phyloP scores from a whole-genome alignment of 2,797 vertebrate genomes.

The Rhynchotus rufescens region DNA sequence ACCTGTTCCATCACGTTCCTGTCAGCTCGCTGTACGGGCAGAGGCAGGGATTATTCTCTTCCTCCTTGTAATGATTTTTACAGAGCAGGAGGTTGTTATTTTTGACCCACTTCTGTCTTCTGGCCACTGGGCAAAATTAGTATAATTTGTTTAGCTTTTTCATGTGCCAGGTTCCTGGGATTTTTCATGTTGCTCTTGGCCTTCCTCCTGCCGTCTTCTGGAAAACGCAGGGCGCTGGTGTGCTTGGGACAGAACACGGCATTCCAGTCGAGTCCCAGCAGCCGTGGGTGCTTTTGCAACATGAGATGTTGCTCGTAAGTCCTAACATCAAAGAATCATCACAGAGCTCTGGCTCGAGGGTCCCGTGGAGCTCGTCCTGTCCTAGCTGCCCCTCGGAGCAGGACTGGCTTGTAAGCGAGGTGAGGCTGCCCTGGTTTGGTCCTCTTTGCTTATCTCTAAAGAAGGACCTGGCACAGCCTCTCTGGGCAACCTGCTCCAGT shows the following conservation, averaged over 20 bases:
- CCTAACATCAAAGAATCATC: neutral
- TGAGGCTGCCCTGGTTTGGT: neutral
- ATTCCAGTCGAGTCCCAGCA: neutral
- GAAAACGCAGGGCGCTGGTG: too few relatives aligned
- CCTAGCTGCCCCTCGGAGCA: neutral
- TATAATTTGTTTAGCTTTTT: neutral
- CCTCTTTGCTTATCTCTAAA: neutral
- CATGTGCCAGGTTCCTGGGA: neutral
- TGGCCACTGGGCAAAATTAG: neutral
- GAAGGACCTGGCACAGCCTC: neutral
- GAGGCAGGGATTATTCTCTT: neutral
- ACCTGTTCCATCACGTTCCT: neutral
- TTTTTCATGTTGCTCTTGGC: neutral
- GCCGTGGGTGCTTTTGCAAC: neutral
- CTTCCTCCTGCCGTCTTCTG: neutral
- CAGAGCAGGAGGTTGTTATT: neutral
- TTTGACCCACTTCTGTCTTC: neutral
- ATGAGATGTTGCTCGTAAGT: neutral
- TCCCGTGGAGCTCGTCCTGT: neutral
- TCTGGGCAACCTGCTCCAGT: neutral
- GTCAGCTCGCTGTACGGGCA: neutral
- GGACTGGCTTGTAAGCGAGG: neutral
- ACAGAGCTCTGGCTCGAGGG: neutral
- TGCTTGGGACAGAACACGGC: neutral
- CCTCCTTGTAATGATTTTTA: neutral